Base-by-base conservation (phyloP, 2,797 vertebrate species). In the Neosilurus mollespiculum region DNA sequence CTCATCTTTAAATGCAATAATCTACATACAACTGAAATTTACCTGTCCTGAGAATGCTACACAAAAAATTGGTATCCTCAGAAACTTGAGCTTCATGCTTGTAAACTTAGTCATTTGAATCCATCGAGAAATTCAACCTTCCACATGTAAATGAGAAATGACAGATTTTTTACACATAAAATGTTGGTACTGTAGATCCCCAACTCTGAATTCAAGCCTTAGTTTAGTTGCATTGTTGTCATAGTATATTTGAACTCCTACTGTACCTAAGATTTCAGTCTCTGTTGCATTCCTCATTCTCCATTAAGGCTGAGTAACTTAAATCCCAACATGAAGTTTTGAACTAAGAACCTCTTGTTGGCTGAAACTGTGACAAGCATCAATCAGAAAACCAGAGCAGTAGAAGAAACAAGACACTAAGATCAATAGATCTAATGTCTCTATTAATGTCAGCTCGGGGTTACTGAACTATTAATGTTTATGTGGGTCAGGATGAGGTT, bases 371-470 rank as follows among this genome's bases (percentile, higher is more conserved):
- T 43, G 51, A 54, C 56, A 61, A 78, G 15, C 61, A 78, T 51
- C 59, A 62, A 58, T 58, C 54, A 58, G 9, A 75, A 62, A 62
- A 62, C 37, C 59, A 75, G 49, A 72, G 26, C 73, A 65, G 59
- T 11, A 65, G 22, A n/a, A 73, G 24, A 43, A 72, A 64, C 16
- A 58, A 75, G 34, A 78, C 26, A n/a, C 37, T 9, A 30, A 22
- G 54, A 51, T 26, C 20, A 3, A 51, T 20, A 61, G 67, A 58
- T 73, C 53, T 66, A 72, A 80, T 34, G 15, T 66, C 61, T 75
- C 9, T 26, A 26, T 80, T 79, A 79, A 72, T 58, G 78, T 84
- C 61, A 58, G 37, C 56, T 69, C 2, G 12, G 20, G 49, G 73
- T 54, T 77, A 83, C 14, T 18, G 64, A 26, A 51, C 75, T 54